Evolutionary conservation across 2,113 vertebrate species (phyloP).

Genomic region (Gracilinanus agilis): DNA sequence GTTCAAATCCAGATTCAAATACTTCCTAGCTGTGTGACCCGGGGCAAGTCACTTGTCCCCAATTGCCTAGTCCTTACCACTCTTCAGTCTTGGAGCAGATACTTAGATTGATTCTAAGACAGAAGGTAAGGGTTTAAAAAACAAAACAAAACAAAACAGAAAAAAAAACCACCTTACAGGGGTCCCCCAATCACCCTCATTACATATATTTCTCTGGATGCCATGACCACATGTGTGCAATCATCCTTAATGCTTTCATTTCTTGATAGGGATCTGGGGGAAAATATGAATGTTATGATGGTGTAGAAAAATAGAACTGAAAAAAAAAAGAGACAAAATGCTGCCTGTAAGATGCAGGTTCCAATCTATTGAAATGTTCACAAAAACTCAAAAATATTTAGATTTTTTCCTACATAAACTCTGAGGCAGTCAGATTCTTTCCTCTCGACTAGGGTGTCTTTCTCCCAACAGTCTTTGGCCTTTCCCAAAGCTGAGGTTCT

Average conservation of each 20-base stretch:
- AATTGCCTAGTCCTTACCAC: no score
- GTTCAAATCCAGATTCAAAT: no score
- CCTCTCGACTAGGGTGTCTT: neutral
- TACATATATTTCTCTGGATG: slow-evolving; percentile 23
- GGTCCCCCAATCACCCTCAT: neutral
- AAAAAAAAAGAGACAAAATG: slow-evolving; percentile 32
- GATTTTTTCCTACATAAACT: neutral
- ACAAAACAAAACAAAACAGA: no score
- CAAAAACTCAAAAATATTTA: slow-evolving; percentile 17
- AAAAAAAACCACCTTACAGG: no score
- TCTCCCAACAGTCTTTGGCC: neutral
- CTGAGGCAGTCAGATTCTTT: neutral
- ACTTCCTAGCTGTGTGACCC: no score
- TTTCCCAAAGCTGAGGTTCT: neutral
- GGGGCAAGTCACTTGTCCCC: no score
- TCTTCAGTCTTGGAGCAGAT: no score
- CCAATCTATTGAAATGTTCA: neutral
- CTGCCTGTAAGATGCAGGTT: slow-evolving; percentile 16
- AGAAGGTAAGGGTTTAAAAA: no score
- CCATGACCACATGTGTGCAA: slow-evolving; percentile 26
- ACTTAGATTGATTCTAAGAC: no score
- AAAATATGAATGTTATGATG: slow-evolving; percentile 36
- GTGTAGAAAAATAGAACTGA: neutral
- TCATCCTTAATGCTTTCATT: neutral
- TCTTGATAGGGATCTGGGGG: slow-evolving; percentile 51